A percentile compares a stretch with the other conserved stretches of the same genome.
phyloP scores from a whole-genome alignment of 1,140 invertebrate genomes.

The Zaprionus ghesquierei region DNA sequence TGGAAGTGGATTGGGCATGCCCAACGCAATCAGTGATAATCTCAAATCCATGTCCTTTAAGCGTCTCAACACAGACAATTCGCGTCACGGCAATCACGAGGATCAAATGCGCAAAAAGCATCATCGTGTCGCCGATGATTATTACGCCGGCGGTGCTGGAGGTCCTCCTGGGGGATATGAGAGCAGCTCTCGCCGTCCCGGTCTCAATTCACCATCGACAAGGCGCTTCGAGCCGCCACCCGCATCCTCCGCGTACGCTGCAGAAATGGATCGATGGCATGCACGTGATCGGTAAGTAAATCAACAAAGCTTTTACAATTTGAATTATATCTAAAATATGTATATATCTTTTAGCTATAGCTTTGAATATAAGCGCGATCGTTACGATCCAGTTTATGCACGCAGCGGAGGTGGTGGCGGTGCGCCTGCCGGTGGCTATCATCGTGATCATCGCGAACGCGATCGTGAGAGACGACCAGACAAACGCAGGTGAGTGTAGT shows the following conservation, averaged over 20 bases:
- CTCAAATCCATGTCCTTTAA: slow-evolving; percentile 73
- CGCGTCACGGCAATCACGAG: slow-evolving; percentile 51
- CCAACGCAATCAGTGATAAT: slow-evolving; percentile 55
- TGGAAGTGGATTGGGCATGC: slow-evolving; percentile 25
- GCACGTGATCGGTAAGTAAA: slow-evolving; percentile 65
- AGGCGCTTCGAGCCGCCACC: slow-evolving; percentile 54
- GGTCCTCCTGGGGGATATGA: slow-evolving; percentile 51
- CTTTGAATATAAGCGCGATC: slow-evolving; percentile 74
- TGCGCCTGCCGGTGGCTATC: slow-evolving; percentile 49
- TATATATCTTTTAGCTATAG: slow-evolving; percentile 50
- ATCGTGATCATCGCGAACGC: slow-evolving; percentile 83
- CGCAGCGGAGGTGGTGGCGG: slow-evolving; percentile 45
- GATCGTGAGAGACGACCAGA: slow-evolving; percentile 84
- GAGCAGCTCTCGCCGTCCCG: slow-evolving; percentile 41
- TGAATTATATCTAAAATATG: not conserved
- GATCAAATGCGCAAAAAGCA: slow-evolving; percentile 67
- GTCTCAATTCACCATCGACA: slow-evolving; percentile 58
- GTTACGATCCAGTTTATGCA: slow-evolving; percentile 67
- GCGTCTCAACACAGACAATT: slow-evolving; percentile 62
- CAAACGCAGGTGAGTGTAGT: slow-evolving; percentile 83
- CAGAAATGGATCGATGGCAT: slow-evolving; percentile 63
- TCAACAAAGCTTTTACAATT: not conserved
- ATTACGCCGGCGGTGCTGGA: slow-evolving; percentile 42
- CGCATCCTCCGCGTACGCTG: slow-evolving; percentile 44
- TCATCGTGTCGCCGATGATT: slow-evolving; percentile 56